Conservation (phyloP, 2,888 invertebrate species). For the Ophioninae sp. region DNA sequence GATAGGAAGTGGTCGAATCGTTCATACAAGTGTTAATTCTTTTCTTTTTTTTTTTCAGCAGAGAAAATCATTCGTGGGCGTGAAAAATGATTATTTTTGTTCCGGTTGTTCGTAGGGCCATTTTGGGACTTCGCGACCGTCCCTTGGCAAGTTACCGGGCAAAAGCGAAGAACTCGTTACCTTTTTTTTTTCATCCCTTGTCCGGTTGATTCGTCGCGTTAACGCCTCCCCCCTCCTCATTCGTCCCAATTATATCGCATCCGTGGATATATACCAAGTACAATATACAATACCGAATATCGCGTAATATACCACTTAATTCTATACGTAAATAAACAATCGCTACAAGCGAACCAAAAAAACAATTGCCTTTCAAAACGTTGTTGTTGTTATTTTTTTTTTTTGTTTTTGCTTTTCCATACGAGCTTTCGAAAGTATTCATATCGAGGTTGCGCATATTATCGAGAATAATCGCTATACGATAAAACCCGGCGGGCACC, state of each 20-base stretch:
- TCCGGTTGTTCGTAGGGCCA: neutral
- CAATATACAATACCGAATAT: conserved; percentile 58
- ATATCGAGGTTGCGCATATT: conserved; percentile 42
- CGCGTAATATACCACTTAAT: conserved; percentile 54
- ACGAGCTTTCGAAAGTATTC: conserved; percentile 45
- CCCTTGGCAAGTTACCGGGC: conserved; percentile 17
- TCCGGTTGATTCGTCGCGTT: conserved; percentile 14
- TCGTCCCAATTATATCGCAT: conserved; percentile 10
- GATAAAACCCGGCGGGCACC: conserved; percentile 77
- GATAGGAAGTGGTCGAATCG: conserved; percentile 55
- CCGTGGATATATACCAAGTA: conserved; percentile 19
- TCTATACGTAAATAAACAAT: conserved; percentile 73
- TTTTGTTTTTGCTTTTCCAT: neutral
- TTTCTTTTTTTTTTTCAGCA: neutral
- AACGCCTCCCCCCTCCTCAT: neutral
- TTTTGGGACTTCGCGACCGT: conserved; percentile 28
- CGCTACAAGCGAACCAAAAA: conserved; percentile 71
- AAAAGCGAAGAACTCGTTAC: conserved; percentile 15
- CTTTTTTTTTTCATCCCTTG: conserved; percentile 13
- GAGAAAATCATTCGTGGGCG: neutral
- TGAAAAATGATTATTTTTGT: neutral
- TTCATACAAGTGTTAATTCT: neutral
- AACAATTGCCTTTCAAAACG: conserved; percentile 33
- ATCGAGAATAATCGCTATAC: conserved; percentile 69
- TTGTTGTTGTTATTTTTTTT: neutral